These are phyloP conservation scores for Cephalopholis sonnerati DNA, from an alignment of 2,113 vertebrate genomes.

Conservation along the genomic window DNA sequence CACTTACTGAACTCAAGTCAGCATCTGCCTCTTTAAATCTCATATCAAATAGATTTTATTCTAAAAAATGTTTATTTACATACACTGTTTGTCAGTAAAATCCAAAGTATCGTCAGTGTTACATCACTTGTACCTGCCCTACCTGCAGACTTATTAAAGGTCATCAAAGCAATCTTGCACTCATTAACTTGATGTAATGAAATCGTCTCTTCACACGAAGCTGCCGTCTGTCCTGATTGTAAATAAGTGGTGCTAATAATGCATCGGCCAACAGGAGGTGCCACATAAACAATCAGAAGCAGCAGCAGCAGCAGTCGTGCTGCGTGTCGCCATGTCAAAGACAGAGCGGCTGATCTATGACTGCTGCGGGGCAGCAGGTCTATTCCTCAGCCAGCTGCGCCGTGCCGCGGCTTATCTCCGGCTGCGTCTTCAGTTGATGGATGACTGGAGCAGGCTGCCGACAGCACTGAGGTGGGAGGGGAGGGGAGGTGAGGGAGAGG, in stretches of 20 bases:
- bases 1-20: not conserved
- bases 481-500: not conserved
- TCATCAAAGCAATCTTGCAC: not conserved
- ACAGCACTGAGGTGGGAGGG: slow-evolving; percentile 33
- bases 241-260: slow-evolving; percentile 67
- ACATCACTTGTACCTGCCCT: not conserved
- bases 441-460: slow-evolving; percentile 66
- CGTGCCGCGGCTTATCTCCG: slow-evolving; percentile 77
- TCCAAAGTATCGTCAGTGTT: not conserved
- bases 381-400: slow-evolving; percentile 72
- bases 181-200: not conserved
- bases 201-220: slow-evolving; percentile 23
- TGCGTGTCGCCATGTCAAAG: slow-evolving; percentile 63
- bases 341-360: slow-evolving; percentile 68
- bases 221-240: slow-evolving; percentile 27
- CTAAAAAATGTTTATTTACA: not conserved
- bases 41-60: not conserved
- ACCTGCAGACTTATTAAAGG: not conserved
- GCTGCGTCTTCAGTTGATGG: slow-evolving; percentile 78
- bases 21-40: not conserved
- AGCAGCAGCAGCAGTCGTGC: slow-evolving; percentile 33
- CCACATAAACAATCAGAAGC: slow-evolving; percentile 68
- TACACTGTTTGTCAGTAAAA: not conserved
- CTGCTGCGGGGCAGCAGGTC: slow-evolving; percentile 70
- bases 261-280: slow-evolving; percentile 78